These are phyloP conservation scores for Ochotona curzoniae DNA, from an alignment of 2,113 vertebrate genomes.

Conservation along the genomic window DNA sequence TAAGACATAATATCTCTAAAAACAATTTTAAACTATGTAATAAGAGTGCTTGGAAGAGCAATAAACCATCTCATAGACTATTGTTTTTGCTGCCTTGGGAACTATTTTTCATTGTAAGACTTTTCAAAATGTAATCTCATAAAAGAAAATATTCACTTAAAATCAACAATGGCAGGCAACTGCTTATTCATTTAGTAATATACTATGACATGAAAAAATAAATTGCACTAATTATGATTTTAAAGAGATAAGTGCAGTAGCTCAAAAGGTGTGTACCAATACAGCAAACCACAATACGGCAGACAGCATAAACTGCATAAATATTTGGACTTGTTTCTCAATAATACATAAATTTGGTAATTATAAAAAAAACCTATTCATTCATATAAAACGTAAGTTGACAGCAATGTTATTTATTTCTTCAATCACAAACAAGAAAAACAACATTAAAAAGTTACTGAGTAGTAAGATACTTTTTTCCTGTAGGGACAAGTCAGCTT, in stretches of 20 bases:
- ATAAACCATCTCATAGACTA: conserved; percentile 35
- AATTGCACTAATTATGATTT: conserved; percentile 18
- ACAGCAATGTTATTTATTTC: background rate
- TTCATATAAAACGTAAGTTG: conserved; percentile 39
- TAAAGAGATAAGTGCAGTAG: background rate
- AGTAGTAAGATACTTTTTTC: conserved; percentile 44
- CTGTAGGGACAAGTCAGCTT: conserved; percentile 4
- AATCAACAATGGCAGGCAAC: background rate
- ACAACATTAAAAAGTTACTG: background rate
- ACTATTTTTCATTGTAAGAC: conserved; percentile 44
- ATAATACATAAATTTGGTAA: conserved; percentile 12
- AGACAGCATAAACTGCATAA: background rate
- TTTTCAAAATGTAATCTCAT: conserved; percentile 53
- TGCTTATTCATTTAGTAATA: conserved; percentile 15
- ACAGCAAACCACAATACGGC: background rate
- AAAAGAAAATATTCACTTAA: conserved; percentile 31
- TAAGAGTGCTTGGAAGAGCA: conserved; percentile 18
- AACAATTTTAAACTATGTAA: conserved; percentile 34
- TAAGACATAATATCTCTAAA: conserved; percentile 27
- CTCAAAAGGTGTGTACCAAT: conserved; percentile 4
- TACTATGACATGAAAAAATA: conserved; percentile 18
- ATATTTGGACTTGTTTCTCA: background rate
- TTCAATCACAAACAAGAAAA: conserved; percentile 41
- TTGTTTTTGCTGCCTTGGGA: conserved; percentile 44
- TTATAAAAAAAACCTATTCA: conserved; percentile 44